Evolutionary conservation across 1,140 invertebrate species (phyloP), one percentile per base, ranked within the genome.

Genomic region (Dendroctonus valens): DNA sequence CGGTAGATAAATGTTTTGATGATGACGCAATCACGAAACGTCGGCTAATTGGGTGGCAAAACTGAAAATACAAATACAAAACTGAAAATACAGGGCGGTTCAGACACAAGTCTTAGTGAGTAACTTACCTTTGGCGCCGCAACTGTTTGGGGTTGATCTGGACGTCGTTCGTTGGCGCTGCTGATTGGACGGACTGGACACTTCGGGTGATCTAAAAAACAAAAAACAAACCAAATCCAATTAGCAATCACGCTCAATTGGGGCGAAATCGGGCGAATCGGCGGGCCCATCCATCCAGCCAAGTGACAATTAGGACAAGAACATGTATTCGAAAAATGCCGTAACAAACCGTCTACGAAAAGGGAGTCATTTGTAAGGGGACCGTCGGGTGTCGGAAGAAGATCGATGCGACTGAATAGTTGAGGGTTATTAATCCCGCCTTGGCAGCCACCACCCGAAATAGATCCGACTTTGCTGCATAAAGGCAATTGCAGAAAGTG

Each of bases 61-160:
- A n/a, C n/a, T n/a, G n/a, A n/a, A n/a, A n/a, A n/a, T n/a, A n/a
- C n/a, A n/a, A n/a, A n/a, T n/a, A n/a, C n/a, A n/a, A n/a, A n/a
- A n/a, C n/a, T n/a, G n/a, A n/a, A n/a, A n/a, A n/a, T n/a, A n/a
- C n/a, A n/a, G n/a, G n/a, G 26, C 26, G 26, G 26, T 26, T 26
- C 26, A 26, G 26, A 26, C 26, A 1, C 26, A n/a, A n/a, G n/a
- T 26, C 41, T 60, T 51, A 14, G 9, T 50, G 3, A 5, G 44
- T 46, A 46, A 3, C 55, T 70, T 66, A 74, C 73, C 73, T 74
- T 74, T 74, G 12, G 46, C 48, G 26, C 54, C 65, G 52, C 72
- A 69, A 59, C 61, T 71, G 38, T 68, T 75, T n/a, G 73, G 73
- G 7, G 73, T 75, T 6, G 72, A 72, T 53, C 73, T 57, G 6